A percentile compares a stretch with the other conserved stretches of the same genome.
phyloP scores from a whole-genome alignment of 2,888 invertebrate genomes.

The Agrenia bidenticulata region DNA sequence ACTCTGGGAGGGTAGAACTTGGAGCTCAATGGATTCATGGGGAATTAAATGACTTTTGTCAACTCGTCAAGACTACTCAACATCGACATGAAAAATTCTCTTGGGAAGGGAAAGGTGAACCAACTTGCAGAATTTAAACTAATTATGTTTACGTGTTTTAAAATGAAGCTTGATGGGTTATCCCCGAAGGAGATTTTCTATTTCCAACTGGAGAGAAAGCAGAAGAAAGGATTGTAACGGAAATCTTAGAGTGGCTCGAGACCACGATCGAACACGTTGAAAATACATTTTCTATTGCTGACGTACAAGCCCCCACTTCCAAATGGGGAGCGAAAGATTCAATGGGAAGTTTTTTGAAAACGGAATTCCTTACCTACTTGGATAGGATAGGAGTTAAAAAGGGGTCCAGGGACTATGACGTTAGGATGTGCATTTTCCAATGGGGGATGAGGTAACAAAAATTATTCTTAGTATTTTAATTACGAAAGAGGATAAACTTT shows the following conservation, averaged over 20 bases:
- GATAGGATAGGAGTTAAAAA: slow-evolving; percentile 12
- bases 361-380: slow-evolving; percentile 59
- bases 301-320: slow-evolving; percentile 16
- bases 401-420: slow-evolving; percentile 55
- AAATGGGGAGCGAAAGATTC: slow-evolving; percentile 50
- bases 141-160: too few species aligned
- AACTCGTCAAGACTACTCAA: slow-evolving; percentile 58
- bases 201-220: slow-evolving; percentile 44
- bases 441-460: slow-evolving; percentile 61
- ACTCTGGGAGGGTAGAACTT: slow-evolving; percentile 62
- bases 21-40: slow-evolving; percentile 82
- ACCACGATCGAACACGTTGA: slow-evolving; percentile 59
- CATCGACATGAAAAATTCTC: slow-evolving; percentile 60
- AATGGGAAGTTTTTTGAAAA: slow-evolving; percentile 57
- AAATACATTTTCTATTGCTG: slow-evolving; percentile 52
- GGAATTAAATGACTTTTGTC: slow-evolving; percentile 62
- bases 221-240: slow-evolving; percentile 58
- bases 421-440: slow-evolving; percentile 61
- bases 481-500: too few species aligned
- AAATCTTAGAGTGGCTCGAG: slow-evolving; percentile 60
- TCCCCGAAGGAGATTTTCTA: slow-evolving; percentile 44
- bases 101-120: slow-evolving; percentile 62
- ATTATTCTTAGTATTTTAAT: slow-evolving; percentile 3
- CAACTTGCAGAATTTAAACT: neutral
- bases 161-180: too few species aligned